Conservation (phyloP, 2,888 invertebrate genomes). For the Phania funesta region DNA sequence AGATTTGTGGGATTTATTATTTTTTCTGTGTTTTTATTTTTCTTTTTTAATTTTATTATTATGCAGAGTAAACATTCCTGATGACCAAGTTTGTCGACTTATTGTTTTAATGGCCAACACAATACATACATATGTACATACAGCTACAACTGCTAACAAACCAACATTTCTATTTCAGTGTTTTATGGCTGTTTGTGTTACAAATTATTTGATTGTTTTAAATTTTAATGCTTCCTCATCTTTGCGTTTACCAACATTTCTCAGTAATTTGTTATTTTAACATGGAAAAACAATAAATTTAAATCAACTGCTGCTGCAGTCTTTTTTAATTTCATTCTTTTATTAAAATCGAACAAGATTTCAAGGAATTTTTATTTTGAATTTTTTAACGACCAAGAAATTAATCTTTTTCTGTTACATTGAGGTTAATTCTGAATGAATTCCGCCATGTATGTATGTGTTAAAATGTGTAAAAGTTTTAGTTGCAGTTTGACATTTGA, state of each 20-base stretch:
- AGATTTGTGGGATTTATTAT: slow-evolving; percentile 21
- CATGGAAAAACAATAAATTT: background rate
- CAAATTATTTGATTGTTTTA: slow-evolving; percentile 22
- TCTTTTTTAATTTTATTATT: background rate
- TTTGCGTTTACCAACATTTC: background rate
- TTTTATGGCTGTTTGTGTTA: slow-evolving; percentile 25
- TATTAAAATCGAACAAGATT: slow-evolving; percentile 50
- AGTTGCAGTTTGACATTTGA: slow-evolving; percentile 27
- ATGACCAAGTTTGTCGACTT: slow-evolving; percentile 41
- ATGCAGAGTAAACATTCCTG: too few species aligned
- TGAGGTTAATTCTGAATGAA: slow-evolving; percentile 26
- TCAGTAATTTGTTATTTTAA: slow-evolving; percentile 26
- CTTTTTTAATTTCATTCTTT: slow-evolving; percentile 1
- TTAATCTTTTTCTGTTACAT: slow-evolving; percentile 42
- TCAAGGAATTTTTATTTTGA: slow-evolving; percentile 47
- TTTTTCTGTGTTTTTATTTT: background rate
- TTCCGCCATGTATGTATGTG: background rate
- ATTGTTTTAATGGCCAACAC: slow-evolving; percentile 25
- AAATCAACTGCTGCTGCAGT: slow-evolving; percentile 41
- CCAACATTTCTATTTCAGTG: slow-evolving; percentile 1
- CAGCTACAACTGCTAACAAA: too few species aligned
- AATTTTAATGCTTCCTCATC: background rate
- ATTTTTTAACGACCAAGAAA: slow-evolving; percentile 13
- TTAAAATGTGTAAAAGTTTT: slow-evolving; percentile 25
- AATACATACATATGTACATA: too few species aligned